Evolutionary conservation across 2,797 vertebrate genomes (phyloP), one percentile per base, ranked within the genome.

Genomic region (Atherinosoma microstoma): DNA sequence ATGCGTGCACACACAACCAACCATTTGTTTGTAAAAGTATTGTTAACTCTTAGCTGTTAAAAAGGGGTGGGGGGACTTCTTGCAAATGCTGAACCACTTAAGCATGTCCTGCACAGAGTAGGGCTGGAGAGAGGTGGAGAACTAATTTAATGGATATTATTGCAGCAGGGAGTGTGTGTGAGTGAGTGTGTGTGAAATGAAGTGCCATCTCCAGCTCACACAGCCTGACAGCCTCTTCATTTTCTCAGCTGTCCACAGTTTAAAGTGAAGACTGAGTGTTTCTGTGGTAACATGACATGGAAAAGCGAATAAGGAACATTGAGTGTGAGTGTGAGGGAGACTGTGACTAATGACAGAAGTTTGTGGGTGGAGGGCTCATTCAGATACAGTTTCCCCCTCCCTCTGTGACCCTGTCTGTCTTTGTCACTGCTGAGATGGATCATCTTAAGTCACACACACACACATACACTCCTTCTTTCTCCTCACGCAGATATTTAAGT

Each of bases 331-430:
- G 53, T 13, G 57, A 67, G 73, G 64, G 64, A 64, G 67, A 86
- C 84, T 82, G 88, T 89, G 89, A 91, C 78, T 87, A 88, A 90
- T 89, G 84, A 57, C 83, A 40, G 16, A 38, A 58, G 84, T 79
- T 87, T 77, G 87, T 77, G 82, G 80, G 74, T 79, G 75, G 86
- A 79, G 80, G 87, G 82, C 75, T 85, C 85, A 75, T 87, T 87
- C 86, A 82, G 85, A 87, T 92, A 91, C 86, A 86, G 90, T 90
- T 91, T 84, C 87, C 87, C 76, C 85, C 86, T 88, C 88, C 86
- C 78, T 87, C 84, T 82, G 87, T 87, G 88, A 87, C 64, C 68
- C 84, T 77, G 83, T 83, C 89, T 78, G 73, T 79, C 82, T 88
- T 78, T 87, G 88, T 86, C 84, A 72, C 40, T 35, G 64, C 47